Base-by-base conservation (phyloP, 2,797 vertebrate genomes). In the Rallus crepitans region DNA sequence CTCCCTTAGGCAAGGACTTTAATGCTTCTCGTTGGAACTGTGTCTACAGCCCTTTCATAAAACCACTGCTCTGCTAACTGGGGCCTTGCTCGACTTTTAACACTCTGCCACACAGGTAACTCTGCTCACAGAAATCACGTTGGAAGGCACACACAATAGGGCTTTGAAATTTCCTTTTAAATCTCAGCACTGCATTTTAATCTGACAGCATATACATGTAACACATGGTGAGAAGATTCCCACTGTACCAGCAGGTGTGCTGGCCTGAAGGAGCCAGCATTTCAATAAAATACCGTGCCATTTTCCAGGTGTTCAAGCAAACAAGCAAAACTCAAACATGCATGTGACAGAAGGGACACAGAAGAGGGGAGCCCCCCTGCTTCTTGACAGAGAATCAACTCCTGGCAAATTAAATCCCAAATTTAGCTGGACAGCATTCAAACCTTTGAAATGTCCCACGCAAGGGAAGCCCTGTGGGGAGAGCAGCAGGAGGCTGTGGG, bases 331-430 rank as follows among this genome's bases (percentile, higher is more conserved):
- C 17, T 47, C 39, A 68, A 82, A 78, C 4, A 13, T 0, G 0
- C 23, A 55, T 0, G 0, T 12, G 5, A 20, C 5, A 23, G 10
- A 4, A 1, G 8, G 7, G 11, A 47, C 57, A 27, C 33, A 68
- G 37, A 42, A 73, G 8, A 33, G 7, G 4, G 4, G 8, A 72
- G 4, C 8, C 13, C 21, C 79, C 33, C 27, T 70, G 42, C 18
- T 31, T 83, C 55, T 50, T 77, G 47, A 33, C 10, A 68, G 28
- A 24, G 16, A 57, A 18, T 60, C 27, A 53, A 53, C 2, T 19
- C 12, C 3, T 2, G 8, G 19, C 11, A 85, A 66, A 80, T 14
- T 8, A 78, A 79, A 82, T n/a, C 11, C 28, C 7, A 37, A 27
- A 4, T 59, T 89, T 50, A 87, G 39, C 20, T 72, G 28, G 31